Conservation (phyloP, 1,140 invertebrate genomes). For the Ips typographus region DNA sequence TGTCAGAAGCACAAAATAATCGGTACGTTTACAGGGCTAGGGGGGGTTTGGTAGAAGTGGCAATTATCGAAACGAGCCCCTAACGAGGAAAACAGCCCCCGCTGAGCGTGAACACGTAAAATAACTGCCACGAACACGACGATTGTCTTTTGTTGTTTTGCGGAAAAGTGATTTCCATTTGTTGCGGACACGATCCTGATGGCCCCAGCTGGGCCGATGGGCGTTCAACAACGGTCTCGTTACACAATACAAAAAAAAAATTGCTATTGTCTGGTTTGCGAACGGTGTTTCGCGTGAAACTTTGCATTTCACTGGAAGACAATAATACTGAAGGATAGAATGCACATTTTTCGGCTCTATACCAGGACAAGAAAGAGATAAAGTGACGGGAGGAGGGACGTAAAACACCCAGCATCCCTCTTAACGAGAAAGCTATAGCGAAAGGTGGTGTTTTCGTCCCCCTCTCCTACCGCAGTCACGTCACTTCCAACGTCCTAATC, state of each 20-base stretch:
- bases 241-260: no score
- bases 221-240: background rate
- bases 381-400: background rate
- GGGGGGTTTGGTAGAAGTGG: background rate
- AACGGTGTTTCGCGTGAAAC: no score
- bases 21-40: no score
- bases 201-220: constrained; percentile 22
- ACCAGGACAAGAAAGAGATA: no score
- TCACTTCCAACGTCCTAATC: constrained; percentile 32
- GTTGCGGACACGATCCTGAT: constrained; percentile 16
- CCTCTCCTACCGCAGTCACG: constrained; percentile 21
- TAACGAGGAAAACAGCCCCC: constrained; percentile 19
- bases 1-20: no score
- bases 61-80: constrained; percentile 32
- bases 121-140: constrained; percentile 32
- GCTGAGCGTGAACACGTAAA: constrained; percentile 31
- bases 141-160: constrained; percentile 26
- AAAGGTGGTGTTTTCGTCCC: constrained; percentile 11
- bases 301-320: no score
- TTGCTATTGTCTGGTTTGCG: no score
- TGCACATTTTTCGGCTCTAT: no score
- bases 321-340: no score
- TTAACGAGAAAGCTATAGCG: background rate
- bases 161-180: constrained; percentile 36
- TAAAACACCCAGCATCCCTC: constrained; percentile 1